These are phyloP conservation scores for Bubo bubo DNA, from an alignment of 2,113 vertebrate genomes.

Conservation along the genomic window DNA sequence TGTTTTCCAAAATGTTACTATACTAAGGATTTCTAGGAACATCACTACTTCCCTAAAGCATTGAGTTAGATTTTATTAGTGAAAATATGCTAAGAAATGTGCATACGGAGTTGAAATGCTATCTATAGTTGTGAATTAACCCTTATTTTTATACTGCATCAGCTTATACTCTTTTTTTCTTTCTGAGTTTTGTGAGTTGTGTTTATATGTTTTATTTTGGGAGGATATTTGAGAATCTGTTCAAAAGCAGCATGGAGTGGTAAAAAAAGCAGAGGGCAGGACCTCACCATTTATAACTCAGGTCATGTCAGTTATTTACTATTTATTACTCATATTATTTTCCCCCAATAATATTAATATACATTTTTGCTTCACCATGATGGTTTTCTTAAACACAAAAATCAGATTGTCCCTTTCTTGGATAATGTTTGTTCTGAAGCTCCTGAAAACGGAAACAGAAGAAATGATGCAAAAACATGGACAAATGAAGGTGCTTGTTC, in stretches of 20 bases:
- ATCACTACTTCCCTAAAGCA: background rate
- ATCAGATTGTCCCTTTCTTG: background rate
- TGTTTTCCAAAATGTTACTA: slow-evolving; percentile 5
- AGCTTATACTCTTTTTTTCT: background rate
- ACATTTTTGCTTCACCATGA: background rate
- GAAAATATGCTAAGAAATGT: background rate
- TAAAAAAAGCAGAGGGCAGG: slow-evolving; percentile 6
- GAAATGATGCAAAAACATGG: background rate
- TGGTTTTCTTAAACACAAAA: background rate
- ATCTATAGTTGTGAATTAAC: background rate
- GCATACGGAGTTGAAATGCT: background rate
- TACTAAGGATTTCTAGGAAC: slow-evolving; percentile 23
- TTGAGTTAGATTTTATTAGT: background rate
- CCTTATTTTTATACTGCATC: background rate
- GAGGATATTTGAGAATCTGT: background rate
- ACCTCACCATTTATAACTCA: slow-evolving; percentile 21
- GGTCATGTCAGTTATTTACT: background rate
- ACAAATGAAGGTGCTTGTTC: background rate
- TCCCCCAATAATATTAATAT: background rate
- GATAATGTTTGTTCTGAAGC: background rate
- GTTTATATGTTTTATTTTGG: background rate
- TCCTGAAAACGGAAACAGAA: background rate
- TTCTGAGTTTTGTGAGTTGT: background rate
- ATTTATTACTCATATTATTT: slow-evolving; percentile 3
- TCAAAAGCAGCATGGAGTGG: background rate